These are phyloP conservation scores for Labroides dimidiatus DNA, from an alignment of 2,797 vertebrate species.

Conservation along the genomic window DNA sequence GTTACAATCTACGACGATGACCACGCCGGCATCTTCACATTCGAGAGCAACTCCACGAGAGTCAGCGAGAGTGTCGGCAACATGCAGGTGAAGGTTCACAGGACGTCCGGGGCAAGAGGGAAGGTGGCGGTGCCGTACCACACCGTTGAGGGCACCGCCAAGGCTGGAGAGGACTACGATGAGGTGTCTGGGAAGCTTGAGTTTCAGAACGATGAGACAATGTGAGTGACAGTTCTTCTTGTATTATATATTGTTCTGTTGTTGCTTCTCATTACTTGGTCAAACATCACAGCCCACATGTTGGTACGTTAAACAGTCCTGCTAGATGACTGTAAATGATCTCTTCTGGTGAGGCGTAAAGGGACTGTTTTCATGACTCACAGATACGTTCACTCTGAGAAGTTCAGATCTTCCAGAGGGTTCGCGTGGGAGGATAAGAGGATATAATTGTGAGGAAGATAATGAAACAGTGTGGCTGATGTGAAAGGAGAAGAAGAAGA, in stretches of 20 bases:
- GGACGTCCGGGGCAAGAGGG: slow-evolving; percentile 86
- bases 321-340: slow-evolving; percentile 55
- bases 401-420: slow-evolving; percentile 61
- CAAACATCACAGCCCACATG: slow-evolving; percentile 58
- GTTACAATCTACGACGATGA: slow-evolving; percentile 92
- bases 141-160: slow-evolving; percentile 87
- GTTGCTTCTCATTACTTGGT: slow-evolving; percentile 50
- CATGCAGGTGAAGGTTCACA: slow-evolving; percentile 84
- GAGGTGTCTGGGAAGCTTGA: slow-evolving; percentile 89
- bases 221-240: slow-evolving; percentile 79
- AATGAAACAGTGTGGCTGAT: slow-evolving; percentile 66
- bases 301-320: slow-evolving; percentile 50
- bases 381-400: slow-evolving; percentile 55
- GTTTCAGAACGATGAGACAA: slow-evolving; percentile 91
- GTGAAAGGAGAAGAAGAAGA: slow-evolving; percentile 43
- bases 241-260: slow-evolving; percentile 18
- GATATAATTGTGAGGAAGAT: slow-evolving; percentile 69
- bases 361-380: slow-evolving; percentile 66
- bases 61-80: slow-evolving; percentile 86
- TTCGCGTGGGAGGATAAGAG: slow-evolving; percentile 72
- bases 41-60: slow-evolving; percentile 81
- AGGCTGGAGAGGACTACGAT: slow-evolving; percentile 89
- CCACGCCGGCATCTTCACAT: slow-evolving; percentile 90
- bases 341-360: slow-evolving; percentile 60
- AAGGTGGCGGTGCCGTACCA: slow-evolving; percentile 87